These are phyloP conservation scores for Sipha maydis DNA, from an alignment of 2,888 invertebrate genomes.

Conservation along the genomic window DNA sequence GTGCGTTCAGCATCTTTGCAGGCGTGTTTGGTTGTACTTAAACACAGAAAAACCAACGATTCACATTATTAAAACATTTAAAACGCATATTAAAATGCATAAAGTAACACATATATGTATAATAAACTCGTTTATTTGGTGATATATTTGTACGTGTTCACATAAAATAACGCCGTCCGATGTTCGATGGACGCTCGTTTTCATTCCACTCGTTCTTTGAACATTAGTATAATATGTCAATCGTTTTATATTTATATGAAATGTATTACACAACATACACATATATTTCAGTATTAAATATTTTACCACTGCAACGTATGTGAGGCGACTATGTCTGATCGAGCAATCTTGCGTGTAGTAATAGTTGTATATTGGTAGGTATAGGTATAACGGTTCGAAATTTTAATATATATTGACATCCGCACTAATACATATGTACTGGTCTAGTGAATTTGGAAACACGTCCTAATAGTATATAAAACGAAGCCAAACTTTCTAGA, in stretches of 20 bases:
- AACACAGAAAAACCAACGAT: background rate
- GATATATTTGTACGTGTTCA: background rate
- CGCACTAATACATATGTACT: background rate
- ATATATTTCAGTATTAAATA: background rate
- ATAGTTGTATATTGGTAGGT: background rate
- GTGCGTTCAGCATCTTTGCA: background rate
- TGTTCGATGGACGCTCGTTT: background rate
- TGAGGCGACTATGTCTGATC: background rate
- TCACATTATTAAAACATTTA: background rate
- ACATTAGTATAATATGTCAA: background rate
- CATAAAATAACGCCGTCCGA: background rate
- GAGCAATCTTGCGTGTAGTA: background rate
- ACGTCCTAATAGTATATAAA: background rate
- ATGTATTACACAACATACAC: background rate
- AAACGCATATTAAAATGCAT: background rate
- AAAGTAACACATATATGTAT: background rate
- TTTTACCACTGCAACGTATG: background rate
- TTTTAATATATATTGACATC: background rate
- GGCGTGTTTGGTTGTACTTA: background rate
- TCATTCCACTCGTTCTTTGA: background rate
- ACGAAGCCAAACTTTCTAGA: background rate
- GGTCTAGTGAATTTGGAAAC: background rate
- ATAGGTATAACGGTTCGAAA: background rate
- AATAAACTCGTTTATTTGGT: background rate
- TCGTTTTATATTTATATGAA: background rate